phyloP scores from a whole-genome alignment of 2,888 invertebrate species.

The Erebia ligea region DNA sequence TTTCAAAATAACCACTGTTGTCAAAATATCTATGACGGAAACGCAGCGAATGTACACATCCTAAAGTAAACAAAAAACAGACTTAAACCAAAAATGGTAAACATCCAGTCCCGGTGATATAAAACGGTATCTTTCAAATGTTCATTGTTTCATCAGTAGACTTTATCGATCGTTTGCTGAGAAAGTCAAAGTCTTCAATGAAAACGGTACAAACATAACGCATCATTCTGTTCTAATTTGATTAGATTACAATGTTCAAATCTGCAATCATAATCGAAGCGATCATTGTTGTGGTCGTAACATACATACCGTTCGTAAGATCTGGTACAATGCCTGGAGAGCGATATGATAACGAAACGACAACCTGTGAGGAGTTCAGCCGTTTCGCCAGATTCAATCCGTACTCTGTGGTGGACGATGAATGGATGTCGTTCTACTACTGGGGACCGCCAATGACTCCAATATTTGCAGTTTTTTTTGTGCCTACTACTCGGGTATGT shows the following conservation, averaged over 20 bases:
- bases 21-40: not conserved
- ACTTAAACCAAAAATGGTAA: slow-evolving; percentile 18
- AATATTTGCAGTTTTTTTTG: slow-evolving; percentile 45
- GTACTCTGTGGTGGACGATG: slow-evolving; percentile 51
- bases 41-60: slow-evolving; percentile 14
- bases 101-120: slow-evolving; percentile 30
- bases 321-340: slow-evolving; percentile 25
- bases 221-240: not conserved
- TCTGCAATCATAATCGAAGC: not conserved
- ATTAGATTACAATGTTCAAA: not conserved
- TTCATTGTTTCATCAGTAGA: not conserved
- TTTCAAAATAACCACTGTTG: not conserved
- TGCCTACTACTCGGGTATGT: slow-evolving; percentile 54
- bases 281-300: not conserved
- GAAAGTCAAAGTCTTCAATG: not conserved
- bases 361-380: slow-evolving; percentile 57
- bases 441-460: slow-evolving; percentile 48
- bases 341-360: slow-evolving; percentile 43
- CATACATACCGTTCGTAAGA: not conserved
- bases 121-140: not conserved
- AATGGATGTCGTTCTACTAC: slow-evolving; percentile 63
- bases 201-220: not conserved
- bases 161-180: not conserved
- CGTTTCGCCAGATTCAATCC: slow-evolving; percentile 62
- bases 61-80: not conserved